Conservation (phyloP, 2,888 invertebrate genomes). For the Rhaphigaster nebulosa region DNA sequence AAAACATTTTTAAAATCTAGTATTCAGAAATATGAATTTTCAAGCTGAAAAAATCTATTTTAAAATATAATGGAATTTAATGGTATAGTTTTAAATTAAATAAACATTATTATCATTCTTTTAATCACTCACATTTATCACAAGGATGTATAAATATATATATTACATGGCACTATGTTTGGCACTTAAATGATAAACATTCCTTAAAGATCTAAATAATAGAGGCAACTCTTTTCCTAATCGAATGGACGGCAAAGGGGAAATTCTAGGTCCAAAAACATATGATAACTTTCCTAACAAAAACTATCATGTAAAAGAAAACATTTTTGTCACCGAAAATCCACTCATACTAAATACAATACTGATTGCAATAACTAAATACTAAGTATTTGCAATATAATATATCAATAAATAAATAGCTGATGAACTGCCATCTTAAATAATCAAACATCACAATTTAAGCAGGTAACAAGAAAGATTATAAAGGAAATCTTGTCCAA, state of each 20-base stretch:
- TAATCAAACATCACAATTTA: not conserved
- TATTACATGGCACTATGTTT: constrained; percentile 55
- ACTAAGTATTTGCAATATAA: constrained; percentile 5
- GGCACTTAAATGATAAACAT: constrained; percentile 55
- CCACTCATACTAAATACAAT: not conserved
- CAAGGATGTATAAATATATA: constrained; percentile 20
- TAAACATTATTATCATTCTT: constrained; percentile 25
- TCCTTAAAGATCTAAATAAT: constrained; percentile 51
- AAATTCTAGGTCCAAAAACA: constrained; percentile 50
- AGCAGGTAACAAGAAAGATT: not conserved
- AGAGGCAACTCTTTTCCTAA: constrained; percentile 51
- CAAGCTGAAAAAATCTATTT: not conserved
- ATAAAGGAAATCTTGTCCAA: not conserved
- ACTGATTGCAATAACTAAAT: not conserved
- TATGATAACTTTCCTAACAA: constrained; percentile 40
- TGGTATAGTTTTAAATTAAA: not conserved
- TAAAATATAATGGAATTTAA: constrained; percentile 26
- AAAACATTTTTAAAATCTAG: constrained; percentile 4
- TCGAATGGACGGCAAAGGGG: constrained; percentile 58
- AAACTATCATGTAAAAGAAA: constrained; percentile 46
- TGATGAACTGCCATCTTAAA: not conserved
- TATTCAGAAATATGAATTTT: not conserved
- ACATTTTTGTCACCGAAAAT: not conserved
- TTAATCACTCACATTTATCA: constrained; percentile 29
- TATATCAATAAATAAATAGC: constrained; percentile 19